Evolutionary conservation across 2,797 vertebrate genomes (phyloP).

Genomic region (Pipistrellus nathusii): DNA sequence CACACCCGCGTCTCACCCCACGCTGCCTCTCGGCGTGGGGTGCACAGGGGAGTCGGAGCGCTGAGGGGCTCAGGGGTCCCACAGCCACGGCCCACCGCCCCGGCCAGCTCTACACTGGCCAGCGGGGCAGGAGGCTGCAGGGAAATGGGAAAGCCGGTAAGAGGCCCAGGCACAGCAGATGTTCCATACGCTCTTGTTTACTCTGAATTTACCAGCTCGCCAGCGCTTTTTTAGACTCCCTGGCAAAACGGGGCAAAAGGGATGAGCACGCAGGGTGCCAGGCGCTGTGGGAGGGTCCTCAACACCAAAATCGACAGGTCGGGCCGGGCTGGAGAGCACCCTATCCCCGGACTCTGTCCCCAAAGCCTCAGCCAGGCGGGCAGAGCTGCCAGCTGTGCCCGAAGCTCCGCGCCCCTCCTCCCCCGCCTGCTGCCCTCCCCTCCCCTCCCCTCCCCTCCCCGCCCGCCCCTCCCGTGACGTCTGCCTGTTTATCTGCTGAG

Average conservation of each 20-base stretch:
- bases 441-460: not conserved
- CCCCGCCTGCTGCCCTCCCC: fast-evolving
- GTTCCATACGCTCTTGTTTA: not conserved
- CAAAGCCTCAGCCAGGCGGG: not conserved
- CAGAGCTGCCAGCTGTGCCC: not conserved
- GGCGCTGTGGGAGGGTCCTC: not conserved
- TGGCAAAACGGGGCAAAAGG: not conserved
- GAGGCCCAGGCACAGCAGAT: not conserved
- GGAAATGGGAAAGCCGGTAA: not conserved
- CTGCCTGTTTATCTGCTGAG: slow-evolving; percentile 87
- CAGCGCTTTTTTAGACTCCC: not conserved
- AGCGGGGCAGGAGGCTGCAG: not conserved
- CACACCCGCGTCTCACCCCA: too few relatives aligned
- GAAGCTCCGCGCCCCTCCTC: not conserved
- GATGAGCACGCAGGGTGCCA: not conserved
- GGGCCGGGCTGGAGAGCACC: not conserved
- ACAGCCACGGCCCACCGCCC: too few relatives aligned
- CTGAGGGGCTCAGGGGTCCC: not conserved
- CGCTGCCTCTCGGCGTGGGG: not conserved
- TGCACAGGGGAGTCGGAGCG: fast-evolving
- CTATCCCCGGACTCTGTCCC: not conserved
- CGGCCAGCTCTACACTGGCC: not conserved
- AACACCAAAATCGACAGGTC: not conserved
- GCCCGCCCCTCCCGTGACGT: not conserved
- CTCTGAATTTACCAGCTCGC: not conserved